phyloP scores from a whole-genome alignment of 1,140 invertebrate genomes.

The Tetranychus urticae region DNA sequence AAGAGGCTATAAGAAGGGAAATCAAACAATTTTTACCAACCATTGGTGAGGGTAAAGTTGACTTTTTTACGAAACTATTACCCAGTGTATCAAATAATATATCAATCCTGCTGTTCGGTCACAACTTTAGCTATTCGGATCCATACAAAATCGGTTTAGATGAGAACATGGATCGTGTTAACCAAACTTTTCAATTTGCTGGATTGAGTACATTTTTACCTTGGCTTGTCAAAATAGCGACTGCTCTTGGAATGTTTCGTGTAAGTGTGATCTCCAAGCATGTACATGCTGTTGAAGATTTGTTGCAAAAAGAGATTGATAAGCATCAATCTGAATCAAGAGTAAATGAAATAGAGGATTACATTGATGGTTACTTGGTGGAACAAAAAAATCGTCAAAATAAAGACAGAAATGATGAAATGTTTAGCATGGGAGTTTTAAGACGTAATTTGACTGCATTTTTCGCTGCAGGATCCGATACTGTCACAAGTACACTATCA shows the following conservation, averaged over 20 bases:
- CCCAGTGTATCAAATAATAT: conserved; percentile 11
- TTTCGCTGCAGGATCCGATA: too few species aligned
- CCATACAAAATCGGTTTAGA: not conserved
- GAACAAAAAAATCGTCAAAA: too few species aligned
- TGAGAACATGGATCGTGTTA: not conserved
- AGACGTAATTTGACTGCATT: too few species aligned
- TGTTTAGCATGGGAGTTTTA: too few species aligned
- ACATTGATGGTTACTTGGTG: conserved; percentile 39
- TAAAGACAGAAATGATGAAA: too few species aligned
- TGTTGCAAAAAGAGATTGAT: too few species aligned
- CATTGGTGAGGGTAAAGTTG: not conserved
- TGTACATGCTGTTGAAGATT: too few species aligned
- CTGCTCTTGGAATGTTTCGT: not conserved
- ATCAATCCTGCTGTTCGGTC: conserved; percentile 10
- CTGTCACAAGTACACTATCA: too few species aligned
- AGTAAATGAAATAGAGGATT: conserved; percentile 31
- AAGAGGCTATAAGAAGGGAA: too few species aligned
- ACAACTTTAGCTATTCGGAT: conserved; percentile 10
- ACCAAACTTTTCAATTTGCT: not conserved
- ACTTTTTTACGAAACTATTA: not conserved
- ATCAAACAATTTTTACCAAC: too few species aligned
- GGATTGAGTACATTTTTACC: not conserved
- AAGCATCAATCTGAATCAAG: conserved; percentile 37
- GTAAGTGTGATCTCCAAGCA: too few species aligned
- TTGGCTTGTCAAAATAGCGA: not conserved